Percentiles rank a stretch among this genome's conserved stretches.
phyloP scores from a whole-genome alignment of 1,140 invertebrate genomes.

The Drosophila murphyi region DNA sequence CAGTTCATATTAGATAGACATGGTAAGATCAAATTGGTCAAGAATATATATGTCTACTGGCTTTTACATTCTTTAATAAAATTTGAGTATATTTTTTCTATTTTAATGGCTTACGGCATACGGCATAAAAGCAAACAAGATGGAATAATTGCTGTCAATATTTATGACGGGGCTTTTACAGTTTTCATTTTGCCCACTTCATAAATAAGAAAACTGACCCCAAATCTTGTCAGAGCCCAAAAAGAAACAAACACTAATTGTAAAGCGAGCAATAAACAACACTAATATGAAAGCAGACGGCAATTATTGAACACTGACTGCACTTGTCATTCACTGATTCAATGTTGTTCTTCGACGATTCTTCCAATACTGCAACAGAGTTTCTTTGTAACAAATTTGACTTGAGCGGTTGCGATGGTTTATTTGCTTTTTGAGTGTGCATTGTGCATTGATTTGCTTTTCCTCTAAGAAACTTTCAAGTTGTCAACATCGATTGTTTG shows the following conservation, averaged over 20 bases:
- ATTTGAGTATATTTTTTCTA: too few relatives aligned
- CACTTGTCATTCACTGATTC: conserved; percentile 25
- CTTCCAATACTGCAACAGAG: neutral
- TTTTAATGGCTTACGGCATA: too few relatives aligned
- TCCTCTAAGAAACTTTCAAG: conserved; percentile 35
- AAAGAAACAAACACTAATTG: conserved; percentile 29
- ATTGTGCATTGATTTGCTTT: conserved; percentile 28
- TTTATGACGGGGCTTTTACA: neutral
- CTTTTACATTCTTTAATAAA: too few relatives aligned
- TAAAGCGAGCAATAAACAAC: conserved; percentile 29
- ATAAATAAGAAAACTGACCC: conserved; percentile 17
- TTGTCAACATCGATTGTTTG: conserved; percentile 20
- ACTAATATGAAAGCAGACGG: conserved; percentile 7
- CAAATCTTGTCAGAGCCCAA: conserved; percentile 7
- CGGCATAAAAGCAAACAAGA: too few relatives aligned
- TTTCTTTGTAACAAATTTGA: conserved; percentile 32
- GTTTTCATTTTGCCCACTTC: conserved; percentile 9
- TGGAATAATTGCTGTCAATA: neutral
- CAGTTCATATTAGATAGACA: too few relatives aligned
- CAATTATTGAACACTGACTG: neutral
- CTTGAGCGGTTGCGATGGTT: conserved; percentile 11
- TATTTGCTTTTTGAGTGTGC: conserved; percentile 29
- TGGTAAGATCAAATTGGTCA: too few relatives aligned
- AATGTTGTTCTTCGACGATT: neutral
- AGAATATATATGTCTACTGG: too few relatives aligned